Evolutionary conservation across 1,140 invertebrate genomes (phyloP), one percentile per base, ranked within the genome.

Genomic region (Lasaia peninsularis): DNA sequence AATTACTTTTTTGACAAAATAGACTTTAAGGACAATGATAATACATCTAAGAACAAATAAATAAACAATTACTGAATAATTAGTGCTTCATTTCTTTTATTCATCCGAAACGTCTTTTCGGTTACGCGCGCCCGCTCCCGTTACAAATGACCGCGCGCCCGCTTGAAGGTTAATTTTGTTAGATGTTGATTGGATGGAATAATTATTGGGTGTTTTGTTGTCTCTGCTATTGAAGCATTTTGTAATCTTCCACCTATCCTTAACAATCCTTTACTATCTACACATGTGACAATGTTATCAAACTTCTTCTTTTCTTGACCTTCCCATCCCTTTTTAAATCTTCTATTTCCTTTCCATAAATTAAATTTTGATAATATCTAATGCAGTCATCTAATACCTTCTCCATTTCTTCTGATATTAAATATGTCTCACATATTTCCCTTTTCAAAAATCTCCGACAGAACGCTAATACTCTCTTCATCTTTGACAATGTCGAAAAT

Each of bases 201-300:
- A 10, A 78, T 68, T 11, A 73, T 66, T n/a, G 73, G 71, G 50
- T 78, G 65, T 58, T 70, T 69, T 8, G 24, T 50, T 16, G 56
- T 9, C 14, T 63, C 49, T 33, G 58, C 2, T 20, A 75, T 49
- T n/a, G 53, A n/a, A 7, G 73, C 60, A 33, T 75, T 67, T 52
- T 55, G 48, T 44, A 83, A 16, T n/a, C 76, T 48, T n/a, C 73
- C 76, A 18, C 71, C 67, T 16, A 78, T 67, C 60, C 73, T 66
- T 6, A 81, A 32, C 0, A 84, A 54, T 4, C 40, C 62, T 0
- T 71, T 54, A 4, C 53, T 51, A 59, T 80, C 76, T 35, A 84
- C 49, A 14, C 65, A 76, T 0, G 76, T 44, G 60, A 49, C 7
- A 78, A 40, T 2, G 40, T 65, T 9, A 63, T 59, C 9, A 78